Evolutionary conservation across 1,140 invertebrate species (phyloP).

Genomic region (Rhopalosiphum maidis): DNA sequence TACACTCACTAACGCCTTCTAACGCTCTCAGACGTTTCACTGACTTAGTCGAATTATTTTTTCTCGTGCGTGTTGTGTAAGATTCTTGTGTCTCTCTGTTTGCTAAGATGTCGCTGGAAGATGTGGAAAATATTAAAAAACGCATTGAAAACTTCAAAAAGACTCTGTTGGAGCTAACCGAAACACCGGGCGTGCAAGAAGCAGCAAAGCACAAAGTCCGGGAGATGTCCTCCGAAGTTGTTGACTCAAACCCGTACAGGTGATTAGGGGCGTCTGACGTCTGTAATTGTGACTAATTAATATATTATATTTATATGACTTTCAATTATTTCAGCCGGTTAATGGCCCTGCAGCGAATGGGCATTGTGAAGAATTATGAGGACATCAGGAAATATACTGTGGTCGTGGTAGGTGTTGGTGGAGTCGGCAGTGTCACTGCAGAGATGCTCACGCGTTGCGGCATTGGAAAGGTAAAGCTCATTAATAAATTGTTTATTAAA

Average conservation of each 20-base stretch:
- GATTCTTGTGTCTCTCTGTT: no score
- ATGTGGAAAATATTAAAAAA: conserved; percentile 48
- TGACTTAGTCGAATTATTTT: neutral
- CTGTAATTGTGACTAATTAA: neutral
- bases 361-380: conserved; percentile 98
- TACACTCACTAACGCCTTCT: neutral
- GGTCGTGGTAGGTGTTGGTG: conserved; percentile 96
- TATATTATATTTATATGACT: neutral
- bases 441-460: conserved; percentile 99
- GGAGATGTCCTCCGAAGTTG: conserved; percentile 89
- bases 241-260: conserved; percentile 99
- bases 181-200: neutral
- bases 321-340: conserved; percentile 76
- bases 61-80: neutral
- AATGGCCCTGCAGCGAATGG: conserved; percentile 99
- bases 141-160: conserved; percentile 51
- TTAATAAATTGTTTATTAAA: neutral
- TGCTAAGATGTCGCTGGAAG: conserved; percentile 29
- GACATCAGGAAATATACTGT: conserved; percentile 90
- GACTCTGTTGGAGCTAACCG: conserved; percentile 24
- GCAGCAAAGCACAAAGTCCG: conserved; percentile 69
- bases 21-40: neutral
- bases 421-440: conserved; percentile 98
- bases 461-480: conserved; percentile 83
- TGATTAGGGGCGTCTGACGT: conserved; percentile 62